phyloP scores from a whole-genome alignment of 1,140 invertebrate genomes.

The Cotesia typhae region DNA sequence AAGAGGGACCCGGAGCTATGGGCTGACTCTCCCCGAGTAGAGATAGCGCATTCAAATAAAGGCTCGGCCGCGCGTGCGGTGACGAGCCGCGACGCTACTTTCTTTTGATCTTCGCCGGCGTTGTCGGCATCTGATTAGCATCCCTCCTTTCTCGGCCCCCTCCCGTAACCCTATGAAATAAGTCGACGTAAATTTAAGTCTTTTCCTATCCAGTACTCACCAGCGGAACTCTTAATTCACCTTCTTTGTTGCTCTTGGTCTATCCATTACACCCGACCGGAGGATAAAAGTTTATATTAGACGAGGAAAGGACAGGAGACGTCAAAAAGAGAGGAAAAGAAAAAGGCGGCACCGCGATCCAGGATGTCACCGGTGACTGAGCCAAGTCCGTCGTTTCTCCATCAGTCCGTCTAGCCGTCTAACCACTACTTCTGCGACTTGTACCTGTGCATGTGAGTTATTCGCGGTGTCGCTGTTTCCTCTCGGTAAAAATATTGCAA shows the following conservation, averaged over 20 bases:
- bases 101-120: constrained; percentile 60
- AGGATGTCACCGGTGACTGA: constrained; percentile 53
- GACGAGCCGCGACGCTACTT: constrained; percentile 57
- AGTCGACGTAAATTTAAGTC: background rate
- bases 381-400: constrained; percentile 50
- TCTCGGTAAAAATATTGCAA: constrained; percentile 11
- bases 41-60: constrained; percentile 59
- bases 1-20: constrained; percentile 7
- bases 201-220: background rate
- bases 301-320: constrained; percentile 19
- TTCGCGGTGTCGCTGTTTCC: constrained; percentile 43
- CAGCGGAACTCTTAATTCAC: background rate
- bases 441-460: constrained; percentile 52
- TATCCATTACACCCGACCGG: constrained; percentile 39
- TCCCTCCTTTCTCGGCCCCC: constrained; percentile 45
- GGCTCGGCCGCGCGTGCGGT: constrained; percentile 49
- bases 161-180: constrained; percentile 26
- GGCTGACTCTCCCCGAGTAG: constrained; percentile 39
- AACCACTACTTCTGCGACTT: constrained; percentile 41
- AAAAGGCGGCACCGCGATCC: constrained; percentile 37
- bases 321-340: constrained; percentile 26
- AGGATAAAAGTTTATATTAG: constrained; percentile 25
- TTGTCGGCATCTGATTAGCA: constrained; percentile 67
- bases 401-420: constrained; percentile 50
- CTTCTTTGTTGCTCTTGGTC: constrained; percentile 10